Percentiles rank a stretch among this genome's conserved stretches.
Conservation (phyloP, 2,888 invertebrate species). For the Phaonia tiefii region DNA sequence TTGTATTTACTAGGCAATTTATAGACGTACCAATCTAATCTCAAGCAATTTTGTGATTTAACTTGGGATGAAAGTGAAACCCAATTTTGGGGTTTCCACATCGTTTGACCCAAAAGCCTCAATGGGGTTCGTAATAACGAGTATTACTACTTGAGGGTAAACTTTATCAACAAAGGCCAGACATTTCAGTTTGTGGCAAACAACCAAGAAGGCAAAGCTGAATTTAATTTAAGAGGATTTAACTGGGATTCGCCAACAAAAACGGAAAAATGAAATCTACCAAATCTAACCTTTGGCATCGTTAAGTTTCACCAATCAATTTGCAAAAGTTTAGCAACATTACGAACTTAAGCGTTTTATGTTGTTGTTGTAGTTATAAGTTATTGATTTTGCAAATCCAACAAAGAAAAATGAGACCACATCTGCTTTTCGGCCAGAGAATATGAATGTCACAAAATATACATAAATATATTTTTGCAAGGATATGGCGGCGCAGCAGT, state of each 20-base stretch:
- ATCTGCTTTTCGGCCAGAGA: background rate
- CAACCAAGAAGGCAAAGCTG: background rate
- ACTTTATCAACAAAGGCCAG: too few relatives aligned
- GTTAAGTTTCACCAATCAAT: background rate
- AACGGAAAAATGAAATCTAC: background rate
- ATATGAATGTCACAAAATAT: background rate
- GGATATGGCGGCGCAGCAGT: background rate
- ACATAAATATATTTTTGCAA: too few relatives aligned
- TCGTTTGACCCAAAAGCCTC: too few relatives aligned
- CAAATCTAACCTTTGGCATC: background rate
- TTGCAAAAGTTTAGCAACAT: conserved; percentile 20
- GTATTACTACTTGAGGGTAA: background rate
- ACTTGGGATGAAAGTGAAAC: too few relatives aligned
- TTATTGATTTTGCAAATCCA: background rate
- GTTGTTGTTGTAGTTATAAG: background rate
- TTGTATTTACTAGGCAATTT: too few relatives aligned
- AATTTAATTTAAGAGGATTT: conserved; percentile 13
- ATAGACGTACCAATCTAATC: too few relatives aligned
- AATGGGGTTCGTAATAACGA: background rate
- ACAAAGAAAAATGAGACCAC: conserved; percentile 4
- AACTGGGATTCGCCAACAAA: too few relatives aligned
- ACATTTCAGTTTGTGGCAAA: conserved; percentile 8
- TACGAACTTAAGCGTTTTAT: conserved; percentile 11
- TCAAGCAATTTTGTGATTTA: too few relatives aligned
- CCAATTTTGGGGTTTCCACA: too few relatives aligned